Percentiles rank a stretch among this genome's conserved stretches.
Evolutionary conservation across 2,797 vertebrate genomes (phyloP).

Genomic region (Falco peregrinus): DNA sequence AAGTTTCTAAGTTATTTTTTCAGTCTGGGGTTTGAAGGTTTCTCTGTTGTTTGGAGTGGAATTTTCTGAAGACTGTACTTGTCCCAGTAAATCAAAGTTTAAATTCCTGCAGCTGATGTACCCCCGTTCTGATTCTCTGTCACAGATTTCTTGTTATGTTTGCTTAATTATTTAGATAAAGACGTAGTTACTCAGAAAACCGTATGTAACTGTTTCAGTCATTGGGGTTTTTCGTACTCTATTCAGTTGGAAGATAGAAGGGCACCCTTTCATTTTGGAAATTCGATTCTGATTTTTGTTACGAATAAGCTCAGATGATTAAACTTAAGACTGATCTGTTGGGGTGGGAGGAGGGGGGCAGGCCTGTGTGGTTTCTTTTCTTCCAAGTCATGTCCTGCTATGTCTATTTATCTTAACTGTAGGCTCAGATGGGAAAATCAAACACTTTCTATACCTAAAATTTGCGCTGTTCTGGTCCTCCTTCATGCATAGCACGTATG

Average conservation of each 20-base stretch:
- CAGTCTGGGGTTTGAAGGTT: background rate
- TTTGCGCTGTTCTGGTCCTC: background rate
- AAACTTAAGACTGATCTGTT: background rate
- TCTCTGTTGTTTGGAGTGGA: background rate
- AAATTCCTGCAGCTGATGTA: background rate
- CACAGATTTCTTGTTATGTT: background rate
- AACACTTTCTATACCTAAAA: background rate
- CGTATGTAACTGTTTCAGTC: fast-evolving
- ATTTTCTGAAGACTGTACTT: background rate
- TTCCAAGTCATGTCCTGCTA: background rate
- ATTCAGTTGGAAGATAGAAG: background rate
- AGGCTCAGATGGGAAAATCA: background rate
- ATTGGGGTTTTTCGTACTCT: fast-evolving
- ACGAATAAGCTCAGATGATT: background rate
- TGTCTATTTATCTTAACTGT: background rate
- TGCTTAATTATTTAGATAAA: background rate
- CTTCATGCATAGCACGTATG: background rate
- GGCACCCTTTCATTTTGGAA: background rate
- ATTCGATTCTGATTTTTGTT: background rate
- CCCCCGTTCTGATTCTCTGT: background rate
- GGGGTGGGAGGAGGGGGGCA: fast-evolving
- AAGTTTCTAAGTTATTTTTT: background rate
- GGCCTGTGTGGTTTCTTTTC: background rate
- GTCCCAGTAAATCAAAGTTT: background rate
- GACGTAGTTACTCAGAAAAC: background rate